Conservation (phyloP, 2,888 invertebrate species). For the Ptycholaimellus sp. region DNA sequence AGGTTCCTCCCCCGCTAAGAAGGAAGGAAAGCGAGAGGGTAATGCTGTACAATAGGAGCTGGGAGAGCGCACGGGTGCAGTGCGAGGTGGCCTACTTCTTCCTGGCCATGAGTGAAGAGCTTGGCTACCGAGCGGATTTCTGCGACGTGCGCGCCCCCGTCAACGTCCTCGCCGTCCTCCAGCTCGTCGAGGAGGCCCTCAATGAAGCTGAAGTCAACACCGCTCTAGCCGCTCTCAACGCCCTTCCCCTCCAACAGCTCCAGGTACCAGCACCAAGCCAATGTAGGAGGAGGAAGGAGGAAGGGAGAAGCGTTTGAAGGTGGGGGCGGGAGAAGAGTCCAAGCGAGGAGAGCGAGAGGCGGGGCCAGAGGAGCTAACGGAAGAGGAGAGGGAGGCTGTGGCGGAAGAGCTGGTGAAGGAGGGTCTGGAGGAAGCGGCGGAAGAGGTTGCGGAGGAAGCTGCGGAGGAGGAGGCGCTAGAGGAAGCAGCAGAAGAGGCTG, state of each 20-base stretch:
- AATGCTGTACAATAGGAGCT: no score
- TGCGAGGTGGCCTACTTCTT: constrained; percentile 22
- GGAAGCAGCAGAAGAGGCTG: constrained; percentile 1
- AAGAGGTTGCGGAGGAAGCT: constrained; percentile 1
- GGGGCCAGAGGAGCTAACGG: constrained; percentile 1
- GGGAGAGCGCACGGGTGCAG: constrained; percentile 17
- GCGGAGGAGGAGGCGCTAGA: constrained; percentile 1
- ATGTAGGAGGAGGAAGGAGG: background rate
- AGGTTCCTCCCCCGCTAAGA: no score
- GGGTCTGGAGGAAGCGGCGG: constrained; percentile 1
- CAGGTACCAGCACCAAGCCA: constrained; percentile 1
- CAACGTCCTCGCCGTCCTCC: background rate
- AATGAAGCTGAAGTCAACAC: no score
- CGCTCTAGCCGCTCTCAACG: no score
- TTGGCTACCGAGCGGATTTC: constrained; percentile 20
- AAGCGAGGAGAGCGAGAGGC: constrained; percentile 1
- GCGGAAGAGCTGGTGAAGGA: constrained; percentile 4
- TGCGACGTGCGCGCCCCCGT: constrained; percentile 12
- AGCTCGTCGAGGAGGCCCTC: no score
- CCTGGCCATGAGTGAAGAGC: constrained; percentile 15
- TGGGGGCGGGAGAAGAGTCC: background rate
- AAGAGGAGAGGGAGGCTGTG: constrained; percentile 3
- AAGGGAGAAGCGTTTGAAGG: background rate
- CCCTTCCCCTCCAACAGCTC: background rate
- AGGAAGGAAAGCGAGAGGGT: no score